phyloP scores from a whole-genome alignment of 2,113 vertebrate species.

The Hystrix cristata region DNA sequence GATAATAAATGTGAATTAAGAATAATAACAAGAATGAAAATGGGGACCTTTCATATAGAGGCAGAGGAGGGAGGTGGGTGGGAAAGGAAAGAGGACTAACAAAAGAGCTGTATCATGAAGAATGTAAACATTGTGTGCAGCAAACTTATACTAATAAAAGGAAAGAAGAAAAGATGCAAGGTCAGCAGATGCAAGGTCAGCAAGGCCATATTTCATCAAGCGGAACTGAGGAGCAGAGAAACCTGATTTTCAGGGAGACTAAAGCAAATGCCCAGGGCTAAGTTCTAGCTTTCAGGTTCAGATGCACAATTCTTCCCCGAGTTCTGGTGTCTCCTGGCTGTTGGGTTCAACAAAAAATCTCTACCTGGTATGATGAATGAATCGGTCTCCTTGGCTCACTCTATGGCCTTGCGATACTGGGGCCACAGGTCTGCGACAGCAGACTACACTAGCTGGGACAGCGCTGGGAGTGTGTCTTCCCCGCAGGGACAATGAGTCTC shows the following conservation, averaged over 20 bases:
- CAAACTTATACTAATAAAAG: neutral
- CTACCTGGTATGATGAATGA: neutral
- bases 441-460: neutral
- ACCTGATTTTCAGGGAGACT: neutral
- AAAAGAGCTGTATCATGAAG: neutral
- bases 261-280: neutral
- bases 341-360: constrained; percentile 2
- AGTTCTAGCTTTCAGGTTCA: neutral
- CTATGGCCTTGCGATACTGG: neutral
- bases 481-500: neutral
- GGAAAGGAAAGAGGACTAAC: neutral
- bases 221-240: neutral
- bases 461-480: neutral
- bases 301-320: neutral
- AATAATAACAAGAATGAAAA: neutral
- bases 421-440: neutral
- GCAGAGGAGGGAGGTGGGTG: neutral
- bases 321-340: neutral
- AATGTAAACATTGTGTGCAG: neutral
- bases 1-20: no score
- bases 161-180: neutral
- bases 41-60: neutral
- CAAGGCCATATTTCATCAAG: neutral
- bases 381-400: neutral
- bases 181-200: neutral